Percentiles rank a stretch among this genome's conserved stretches.
Conservation (phyloP, 2,888 invertebrate species). For the Rhodophaea formosa region DNA sequence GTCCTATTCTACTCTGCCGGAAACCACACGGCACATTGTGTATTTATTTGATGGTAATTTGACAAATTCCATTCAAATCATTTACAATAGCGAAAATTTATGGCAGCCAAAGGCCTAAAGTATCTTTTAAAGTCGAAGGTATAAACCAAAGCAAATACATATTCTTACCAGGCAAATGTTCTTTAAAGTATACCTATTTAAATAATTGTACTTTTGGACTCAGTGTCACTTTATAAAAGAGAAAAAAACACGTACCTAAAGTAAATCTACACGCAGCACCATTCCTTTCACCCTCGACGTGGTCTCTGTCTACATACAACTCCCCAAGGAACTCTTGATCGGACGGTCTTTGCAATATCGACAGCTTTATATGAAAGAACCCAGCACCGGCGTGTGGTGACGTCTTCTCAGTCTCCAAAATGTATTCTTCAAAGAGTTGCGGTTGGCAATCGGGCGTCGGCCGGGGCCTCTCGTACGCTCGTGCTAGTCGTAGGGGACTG, state of each 20-base stretch:
- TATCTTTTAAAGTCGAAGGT: too few relatives aligned
- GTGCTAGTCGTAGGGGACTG: constrained; percentile 62
- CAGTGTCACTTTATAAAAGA: too few relatives aligned
- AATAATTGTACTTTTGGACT: too few relatives aligned
- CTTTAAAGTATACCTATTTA: too few relatives aligned
- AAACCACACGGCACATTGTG: too few relatives aligned
- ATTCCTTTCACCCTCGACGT: constrained; percentile 86
- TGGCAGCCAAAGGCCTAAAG: too few relatives aligned
- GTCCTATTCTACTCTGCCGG: too few relatives aligned
- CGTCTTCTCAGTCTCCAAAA: constrained; percentile 90
- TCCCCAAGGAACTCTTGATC: constrained; percentile 95
- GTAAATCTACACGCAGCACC: constrained; percentile 91
- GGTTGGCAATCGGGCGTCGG: constrained; percentile 87
- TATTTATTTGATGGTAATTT: background rate
- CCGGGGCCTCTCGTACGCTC: constrained; percentile 83
- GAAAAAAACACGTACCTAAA: constrained; percentile 62
- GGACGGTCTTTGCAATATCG: constrained; percentile 92
- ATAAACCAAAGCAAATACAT: too few relatives aligned
- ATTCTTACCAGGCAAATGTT: too few relatives aligned
- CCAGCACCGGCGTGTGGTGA: constrained; percentile 82
- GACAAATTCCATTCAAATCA: background rate
- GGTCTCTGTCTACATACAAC: constrained; percentile 93
- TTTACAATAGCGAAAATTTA: too few relatives aligned
- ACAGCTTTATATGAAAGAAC: constrained; percentile 92
- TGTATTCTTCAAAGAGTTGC: constrained; percentile 92